Evolutionary conservation across 2,888 invertebrate genomes (phyloP).

Genomic region (Hirtodrosophila alboralis): DNA sequence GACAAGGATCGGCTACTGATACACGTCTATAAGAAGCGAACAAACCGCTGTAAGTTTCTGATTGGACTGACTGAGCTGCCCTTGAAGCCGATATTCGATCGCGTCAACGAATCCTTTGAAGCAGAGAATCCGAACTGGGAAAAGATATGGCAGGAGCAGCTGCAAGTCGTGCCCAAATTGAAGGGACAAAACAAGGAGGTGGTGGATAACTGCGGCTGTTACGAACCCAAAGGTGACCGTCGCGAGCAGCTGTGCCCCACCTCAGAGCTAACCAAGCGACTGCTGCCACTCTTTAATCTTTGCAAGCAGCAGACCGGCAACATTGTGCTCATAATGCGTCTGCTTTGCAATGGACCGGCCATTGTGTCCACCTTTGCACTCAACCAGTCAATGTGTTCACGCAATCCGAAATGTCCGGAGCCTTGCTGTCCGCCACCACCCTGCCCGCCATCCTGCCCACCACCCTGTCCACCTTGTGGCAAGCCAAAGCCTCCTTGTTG

Average conservation of each 20-base stretch:
- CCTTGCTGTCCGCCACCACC: constrained; percentile 40
- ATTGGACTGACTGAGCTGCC: constrained; percentile 80
- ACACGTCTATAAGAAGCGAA: constrained; percentile 82
- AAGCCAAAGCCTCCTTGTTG: constrained; percentile 7
- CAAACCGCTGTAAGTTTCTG: constrained; percentile 82
- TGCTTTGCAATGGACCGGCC: constrained; percentile 82
- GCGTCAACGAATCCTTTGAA: constrained; percentile 78
- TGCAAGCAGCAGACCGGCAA: constrained; percentile 81
- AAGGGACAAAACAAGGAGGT: constrained; percentile 49
- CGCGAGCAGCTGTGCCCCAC: constrained; percentile 80
- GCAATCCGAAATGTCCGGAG: constrained; percentile 58
- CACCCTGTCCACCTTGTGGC: constrained; percentile 39
- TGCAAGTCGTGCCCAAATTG: constrained; percentile 58
- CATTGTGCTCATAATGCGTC: constrained; percentile 80
- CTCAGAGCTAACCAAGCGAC: constrained; percentile 78
- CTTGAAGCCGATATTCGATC: constrained; percentile 80
- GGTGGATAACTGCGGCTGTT: constrained; percentile 72
- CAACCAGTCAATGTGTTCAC: constrained; percentile 60
- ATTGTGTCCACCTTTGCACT: constrained; percentile 81
- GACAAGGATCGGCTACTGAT: constrained; percentile 79
- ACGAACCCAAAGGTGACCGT: constrained; percentile 58
- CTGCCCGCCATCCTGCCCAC: constrained; percentile 24
- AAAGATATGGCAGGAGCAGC: constrained; percentile 43
- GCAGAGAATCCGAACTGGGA: constrained; percentile 78
- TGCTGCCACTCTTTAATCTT: constrained; percentile 81